Conservation (phyloP, 2,888 invertebrate species). For the Drosophila birchii region DNA sequence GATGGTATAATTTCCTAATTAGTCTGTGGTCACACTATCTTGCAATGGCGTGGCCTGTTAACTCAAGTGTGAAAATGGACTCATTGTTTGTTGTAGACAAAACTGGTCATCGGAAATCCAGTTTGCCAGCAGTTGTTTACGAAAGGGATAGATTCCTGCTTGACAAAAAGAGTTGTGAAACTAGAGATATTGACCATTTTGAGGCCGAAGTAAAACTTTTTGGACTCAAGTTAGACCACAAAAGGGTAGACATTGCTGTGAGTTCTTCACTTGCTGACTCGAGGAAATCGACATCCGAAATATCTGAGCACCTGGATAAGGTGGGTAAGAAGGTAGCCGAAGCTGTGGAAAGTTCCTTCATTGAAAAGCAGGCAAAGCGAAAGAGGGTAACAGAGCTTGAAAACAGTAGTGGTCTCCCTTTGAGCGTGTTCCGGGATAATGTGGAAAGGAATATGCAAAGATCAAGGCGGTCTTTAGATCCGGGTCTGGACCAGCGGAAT, state of each 20-base stretch:
- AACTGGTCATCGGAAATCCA: neutral
- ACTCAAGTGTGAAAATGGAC: neutral
- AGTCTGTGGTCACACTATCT: neutral
- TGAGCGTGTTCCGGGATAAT: conserved; percentile 49
- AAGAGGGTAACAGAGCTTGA: conserved; percentile 53
- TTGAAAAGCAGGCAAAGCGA: conserved; percentile 37
- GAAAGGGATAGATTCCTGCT: neutral
- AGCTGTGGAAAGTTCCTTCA: conserved; percentile 55
- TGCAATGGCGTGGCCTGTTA: neutral
- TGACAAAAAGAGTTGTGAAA: neutral
- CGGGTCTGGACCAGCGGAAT: conserved; percentile 87
- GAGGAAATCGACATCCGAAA: conserved; percentile 45
- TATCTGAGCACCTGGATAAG: conserved; percentile 56
- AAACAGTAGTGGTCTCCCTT: conserved; percentile 30
- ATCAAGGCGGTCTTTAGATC: conserved; percentile 83
- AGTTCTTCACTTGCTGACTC: conserved; percentile 56
- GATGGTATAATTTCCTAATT: no score
- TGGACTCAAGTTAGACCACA: conserved; percentile 51
- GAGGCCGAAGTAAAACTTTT: conserved; percentile 69
- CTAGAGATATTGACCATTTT: neutral
- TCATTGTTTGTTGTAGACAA: neutral
- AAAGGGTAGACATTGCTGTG: conserved; percentile 62
- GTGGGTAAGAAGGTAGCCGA: conserved; percentile 60
- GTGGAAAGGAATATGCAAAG: conserved; percentile 64
- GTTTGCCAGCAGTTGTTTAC: neutral